phyloP scores from a whole-genome alignment of 2,888 invertebrate genomes.

The Agapetus fuscipes region DNA sequence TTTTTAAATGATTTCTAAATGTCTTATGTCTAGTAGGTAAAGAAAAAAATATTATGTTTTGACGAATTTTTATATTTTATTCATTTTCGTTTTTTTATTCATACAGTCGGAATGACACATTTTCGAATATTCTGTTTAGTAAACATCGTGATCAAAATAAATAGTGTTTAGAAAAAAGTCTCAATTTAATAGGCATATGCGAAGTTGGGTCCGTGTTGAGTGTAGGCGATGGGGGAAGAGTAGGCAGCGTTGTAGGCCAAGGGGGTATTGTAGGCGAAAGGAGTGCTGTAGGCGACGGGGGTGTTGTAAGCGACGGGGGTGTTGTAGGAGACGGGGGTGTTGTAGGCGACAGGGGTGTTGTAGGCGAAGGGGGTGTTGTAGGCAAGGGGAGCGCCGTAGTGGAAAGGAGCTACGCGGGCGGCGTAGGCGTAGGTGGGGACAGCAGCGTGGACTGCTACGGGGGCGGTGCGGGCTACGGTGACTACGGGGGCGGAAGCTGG shows the following conservation, averaged over 20 bases:
- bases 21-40: too few species aligned
- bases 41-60: too few species aligned
- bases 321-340: neutral
- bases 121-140: too few species aligned
- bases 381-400: constrained; percentile 18
- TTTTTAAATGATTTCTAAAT: too few species aligned
- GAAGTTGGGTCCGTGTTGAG: constrained; percentile 5
- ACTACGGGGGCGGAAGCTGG: constrained; percentile 26
- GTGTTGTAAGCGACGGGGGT: constrained; percentile 3
- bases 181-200: constrained; percentile 15
- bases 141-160: too few species aligned
- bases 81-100: too few species aligned
- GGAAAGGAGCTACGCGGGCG: constrained; percentile 20
- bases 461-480: constrained; percentile 26
- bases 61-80: too few species aligned
- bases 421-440: constrained; percentile 23
- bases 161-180: too few species aligned
- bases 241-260: constrained; percentile 6
- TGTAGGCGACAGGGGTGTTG: constrained; percentile 10
- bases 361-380: constrained; percentile 8
- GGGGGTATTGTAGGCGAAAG: constrained; percentile 8
- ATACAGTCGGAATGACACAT: too few species aligned
- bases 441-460: constrained; percentile 26
- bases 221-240: constrained; percentile 7
- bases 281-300: constrained; percentile 8